A percentile compares a stretch with the other conserved stretches of the same genome.
Conservation (phyloP, 2,888 invertebrate genomes). For the Drosophila mimica region DNA sequence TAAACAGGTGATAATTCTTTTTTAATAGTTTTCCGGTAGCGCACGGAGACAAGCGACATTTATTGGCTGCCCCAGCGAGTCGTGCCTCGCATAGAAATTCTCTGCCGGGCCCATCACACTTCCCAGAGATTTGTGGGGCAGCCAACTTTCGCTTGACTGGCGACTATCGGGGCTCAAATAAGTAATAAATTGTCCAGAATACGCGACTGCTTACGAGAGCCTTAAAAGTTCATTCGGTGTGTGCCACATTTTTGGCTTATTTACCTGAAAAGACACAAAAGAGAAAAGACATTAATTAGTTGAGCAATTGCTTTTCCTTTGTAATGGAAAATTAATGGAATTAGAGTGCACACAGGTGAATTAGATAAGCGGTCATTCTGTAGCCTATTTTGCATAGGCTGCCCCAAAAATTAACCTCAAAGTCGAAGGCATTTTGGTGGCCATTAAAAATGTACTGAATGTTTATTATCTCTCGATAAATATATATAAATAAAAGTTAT, state of each 20-base stretch:
- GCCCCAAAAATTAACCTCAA: background rate
- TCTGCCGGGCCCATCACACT: conserved; percentile 6
- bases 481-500: background rate
- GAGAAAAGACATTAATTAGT: conserved; percentile 20
- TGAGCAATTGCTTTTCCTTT: conserved; percentile 8
- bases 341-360: too few relatives aligned
- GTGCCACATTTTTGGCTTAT: conserved; percentile 23
- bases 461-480: background rate
- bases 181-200: conserved; percentile 35
- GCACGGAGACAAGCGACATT: conserved; percentile 76
- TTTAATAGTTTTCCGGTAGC: conserved; percentile 81
- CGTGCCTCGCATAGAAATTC: conserved; percentile 66
- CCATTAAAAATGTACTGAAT: background rate
- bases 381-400: background rate
- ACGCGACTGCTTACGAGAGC: conserved; percentile 22
- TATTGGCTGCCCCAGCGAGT: conserved; percentile 52
- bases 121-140: conserved; percentile 47
- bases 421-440: background rate
- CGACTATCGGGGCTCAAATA: conserved; percentile 31
- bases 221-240: conserved; percentile 30
- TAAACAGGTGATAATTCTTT: conserved; percentile 74
- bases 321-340: background rate
- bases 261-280: conserved; percentile 49
- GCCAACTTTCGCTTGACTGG: conserved; percentile 56
- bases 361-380: background rate